A percentile compares a stretch with the other conserved stretches of the same genome.
Conservation (phyloP, 2,113 vertebrate species). For the Loxodonta africana region DNA sequence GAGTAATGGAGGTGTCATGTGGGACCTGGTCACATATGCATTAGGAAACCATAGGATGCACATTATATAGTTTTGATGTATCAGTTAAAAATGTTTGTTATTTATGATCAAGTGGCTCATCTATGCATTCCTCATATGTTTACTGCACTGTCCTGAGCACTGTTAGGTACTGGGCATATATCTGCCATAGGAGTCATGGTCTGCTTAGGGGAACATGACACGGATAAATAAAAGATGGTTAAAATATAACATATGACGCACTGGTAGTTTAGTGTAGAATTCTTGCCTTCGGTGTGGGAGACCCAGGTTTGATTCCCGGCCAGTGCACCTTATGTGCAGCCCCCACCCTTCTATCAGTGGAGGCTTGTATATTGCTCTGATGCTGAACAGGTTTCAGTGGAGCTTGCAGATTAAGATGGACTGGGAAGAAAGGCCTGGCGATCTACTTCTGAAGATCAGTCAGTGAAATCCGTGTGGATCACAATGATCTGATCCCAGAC, state of each 20-base stretch:
- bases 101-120: background rate
- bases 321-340: background rate
- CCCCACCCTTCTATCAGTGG: background rate
- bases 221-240: background rate
- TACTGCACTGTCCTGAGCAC: background rate
- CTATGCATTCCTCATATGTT: background rate
- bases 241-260: background rate
- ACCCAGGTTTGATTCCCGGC: background rate
- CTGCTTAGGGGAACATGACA: background rate
- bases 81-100: background rate
- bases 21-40: background rate
- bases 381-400: background rate
- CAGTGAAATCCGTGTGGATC: background rate
- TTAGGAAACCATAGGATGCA: background rate
- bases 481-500: background rate
- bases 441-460: background rate
- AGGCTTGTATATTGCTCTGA: background rate
- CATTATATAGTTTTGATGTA: background rate
- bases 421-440: background rate
- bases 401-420: background rate
- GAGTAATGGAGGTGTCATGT: background rate
- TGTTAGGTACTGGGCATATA: no score
- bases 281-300: no score
- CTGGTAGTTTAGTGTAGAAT: background rate
- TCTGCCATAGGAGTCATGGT: background rate